Conservation (phyloP, 2,888 invertebrate genomes). For the Ectobius pallidus region DNA sequence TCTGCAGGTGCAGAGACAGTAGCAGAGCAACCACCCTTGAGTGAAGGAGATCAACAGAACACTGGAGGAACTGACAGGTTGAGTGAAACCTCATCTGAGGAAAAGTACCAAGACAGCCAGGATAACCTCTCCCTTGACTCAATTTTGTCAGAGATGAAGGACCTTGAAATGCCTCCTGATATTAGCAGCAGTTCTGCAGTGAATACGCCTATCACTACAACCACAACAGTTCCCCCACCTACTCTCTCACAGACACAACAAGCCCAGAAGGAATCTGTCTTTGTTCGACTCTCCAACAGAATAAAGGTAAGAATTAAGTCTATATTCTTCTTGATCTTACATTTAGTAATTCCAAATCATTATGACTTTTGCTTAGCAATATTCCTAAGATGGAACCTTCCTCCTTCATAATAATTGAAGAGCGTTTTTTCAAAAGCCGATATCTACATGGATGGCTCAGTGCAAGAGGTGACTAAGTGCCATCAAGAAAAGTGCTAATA, state of each 20-base stretch:
- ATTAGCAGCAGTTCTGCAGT: constrained; percentile 49
- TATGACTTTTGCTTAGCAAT: no score
- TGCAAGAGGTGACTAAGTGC: no score
- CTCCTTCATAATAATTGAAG: no score
- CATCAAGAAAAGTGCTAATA: no score
- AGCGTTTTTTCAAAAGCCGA: no score
- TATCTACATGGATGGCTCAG: no score
- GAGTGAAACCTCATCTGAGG: background rate
- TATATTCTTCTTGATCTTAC: no score
- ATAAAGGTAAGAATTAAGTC: constrained; percentile 73
- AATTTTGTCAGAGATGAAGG: constrained; percentile 53
- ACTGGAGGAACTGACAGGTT: background rate
- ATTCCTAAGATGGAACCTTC: no score
- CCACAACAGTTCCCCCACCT: constrained; percentile 46
- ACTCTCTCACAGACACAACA: constrained; percentile 42
- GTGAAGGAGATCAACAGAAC: background rate
- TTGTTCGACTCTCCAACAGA: constrained; percentile 92
- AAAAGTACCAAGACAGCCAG: constrained; percentile 43
- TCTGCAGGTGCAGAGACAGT: background rate
- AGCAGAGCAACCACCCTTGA: background rate
- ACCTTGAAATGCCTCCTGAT: constrained; percentile 48
- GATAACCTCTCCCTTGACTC: constrained; percentile 52
- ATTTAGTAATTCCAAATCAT: no score
- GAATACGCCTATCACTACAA: constrained; percentile 41
- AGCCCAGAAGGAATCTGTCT: constrained; percentile 90